Base-by-base conservation (phyloP, 1,140 invertebrate species). In the Leucophenga varia region DNA sequence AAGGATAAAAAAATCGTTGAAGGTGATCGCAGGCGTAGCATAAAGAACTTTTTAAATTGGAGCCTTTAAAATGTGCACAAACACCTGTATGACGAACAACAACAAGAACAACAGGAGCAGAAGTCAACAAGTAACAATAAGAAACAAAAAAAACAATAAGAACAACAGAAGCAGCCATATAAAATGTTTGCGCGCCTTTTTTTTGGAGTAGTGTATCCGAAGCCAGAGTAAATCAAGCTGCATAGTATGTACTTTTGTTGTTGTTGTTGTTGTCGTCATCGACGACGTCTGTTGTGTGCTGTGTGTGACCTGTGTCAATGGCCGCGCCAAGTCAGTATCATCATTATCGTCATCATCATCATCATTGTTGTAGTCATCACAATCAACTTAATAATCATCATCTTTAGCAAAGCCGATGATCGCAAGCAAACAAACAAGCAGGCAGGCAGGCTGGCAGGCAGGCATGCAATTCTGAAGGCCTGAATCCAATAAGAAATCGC, bases 261-360 rank as follows among this genome's bases (percentile, higher is more conserved):
- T 54, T 44, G 54, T 40, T 36, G 31, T 22, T 14, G 14, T 22
- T 30, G 18, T 25, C n/a, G n/a, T n/a, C n/a, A n/a, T n/a, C n/a
- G n/a, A n/a, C n/a, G n/a, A n/a, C n/a, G n/a, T n/a, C n/a, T n/a
- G n/a, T n/a, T n/a, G n/a, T n/a, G n/a, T n/a, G n/a, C 10, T 25
- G 10, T 22, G 20, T 17, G 10, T 55, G 51, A 52, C 53, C 60
- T 67, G 59, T 67, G 63, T 67, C 63, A 67, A 67, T 67, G 63
- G 49, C 63, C 63, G 58, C 43, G 43, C 31, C 25, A 44, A 46
- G 28, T 18, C 47, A 28, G 21, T 16, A 10, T 21, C 39, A 49
- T 44, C 41, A 9, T 32, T 7, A 47, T 21, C 12, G n/a, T 16
- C 20, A 21, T 25, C 31, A 22, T 25, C 22, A 25, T n/a, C n/a